Conservation (phyloP, 2,113 vertebrate species). For the Crotalus horridus region DNA sequence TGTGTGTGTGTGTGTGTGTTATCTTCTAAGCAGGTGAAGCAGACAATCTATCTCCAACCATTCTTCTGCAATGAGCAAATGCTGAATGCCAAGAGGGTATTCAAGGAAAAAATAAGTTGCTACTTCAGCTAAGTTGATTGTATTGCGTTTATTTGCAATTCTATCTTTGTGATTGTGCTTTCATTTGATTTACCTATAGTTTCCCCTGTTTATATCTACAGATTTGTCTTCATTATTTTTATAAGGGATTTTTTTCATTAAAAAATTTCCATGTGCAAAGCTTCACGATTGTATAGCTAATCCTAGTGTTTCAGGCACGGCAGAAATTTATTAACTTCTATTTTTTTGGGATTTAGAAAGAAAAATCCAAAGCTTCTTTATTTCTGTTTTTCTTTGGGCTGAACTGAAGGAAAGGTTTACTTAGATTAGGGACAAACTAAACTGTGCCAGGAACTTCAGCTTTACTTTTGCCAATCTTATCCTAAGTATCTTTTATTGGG, state of each 20-base stretch:
- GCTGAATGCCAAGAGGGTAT: not conserved
- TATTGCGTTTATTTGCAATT: not conserved
- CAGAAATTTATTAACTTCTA: not conserved
- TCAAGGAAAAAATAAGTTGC: not conserved
- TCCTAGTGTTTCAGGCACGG: not conserved
- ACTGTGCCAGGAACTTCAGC: not conserved
- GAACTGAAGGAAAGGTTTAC: not conserved
- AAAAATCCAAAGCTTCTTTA: not conserved
- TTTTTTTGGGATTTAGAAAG: not conserved
- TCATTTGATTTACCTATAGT: not conserved
- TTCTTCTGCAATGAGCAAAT: not conserved
- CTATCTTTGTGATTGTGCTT: not conserved
- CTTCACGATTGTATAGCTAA: not conserved
- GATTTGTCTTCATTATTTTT: not conserved
- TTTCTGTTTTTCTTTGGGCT: not conserved
- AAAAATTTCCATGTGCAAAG: not conserved
- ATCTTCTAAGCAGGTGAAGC: not conserved
- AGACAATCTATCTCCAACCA: not conserved
- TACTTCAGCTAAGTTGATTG: not conserved
- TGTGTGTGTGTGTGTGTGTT: too few species aligned
- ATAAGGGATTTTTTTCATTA: not conserved
- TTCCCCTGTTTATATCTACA: not conserved
- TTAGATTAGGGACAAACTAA: not conserved
- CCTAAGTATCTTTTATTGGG: too few species aligned
- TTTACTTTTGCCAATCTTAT: not conserved